phyloP scores from a whole-genome alignment of 2,797 vertebrate genomes.

The Crypturellus tataupa region DNA sequence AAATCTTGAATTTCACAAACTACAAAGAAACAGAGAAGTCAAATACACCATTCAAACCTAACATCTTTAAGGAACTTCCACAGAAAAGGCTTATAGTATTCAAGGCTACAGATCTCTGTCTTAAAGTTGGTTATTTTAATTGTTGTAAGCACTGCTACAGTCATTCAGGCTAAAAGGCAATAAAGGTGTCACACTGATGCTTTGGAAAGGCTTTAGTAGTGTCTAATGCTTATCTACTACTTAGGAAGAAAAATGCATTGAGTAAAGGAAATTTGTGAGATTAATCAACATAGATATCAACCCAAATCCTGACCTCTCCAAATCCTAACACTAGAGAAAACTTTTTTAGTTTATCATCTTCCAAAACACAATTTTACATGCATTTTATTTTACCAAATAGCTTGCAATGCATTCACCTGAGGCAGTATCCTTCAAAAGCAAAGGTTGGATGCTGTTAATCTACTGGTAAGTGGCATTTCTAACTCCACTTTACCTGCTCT shows the following conservation, averaged over 20 bases:
- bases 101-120: not conserved
- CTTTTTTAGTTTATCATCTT: not conserved
- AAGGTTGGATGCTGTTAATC: not conserved
- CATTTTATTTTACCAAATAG: not conserved
- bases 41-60: not conserved
- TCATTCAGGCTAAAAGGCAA: not conserved
- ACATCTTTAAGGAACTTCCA: not conserved
- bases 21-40: not conserved
- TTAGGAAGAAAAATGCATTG: not conserved
- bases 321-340: not conserved
- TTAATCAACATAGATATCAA: not conserved
- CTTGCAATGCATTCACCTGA: not conserved
- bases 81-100: not conserved
- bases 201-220: not conserved
- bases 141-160: not conserved
- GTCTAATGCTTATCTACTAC: not conserved
- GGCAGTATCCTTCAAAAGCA: not conserved
- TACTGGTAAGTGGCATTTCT: not conserved
- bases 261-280: not conserved
- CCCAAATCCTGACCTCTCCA: not conserved
- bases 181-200: not conserved
- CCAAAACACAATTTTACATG: not conserved
- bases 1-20: not conserved
- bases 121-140: not conserved
- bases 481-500: slow-evolving; percentile 80